Evolutionary conservation across 1,140 invertebrate genomes (phyloP), one percentile per base, ranked within the genome.

Genomic region (Daktulosphaira vitifoliae): DNA sequence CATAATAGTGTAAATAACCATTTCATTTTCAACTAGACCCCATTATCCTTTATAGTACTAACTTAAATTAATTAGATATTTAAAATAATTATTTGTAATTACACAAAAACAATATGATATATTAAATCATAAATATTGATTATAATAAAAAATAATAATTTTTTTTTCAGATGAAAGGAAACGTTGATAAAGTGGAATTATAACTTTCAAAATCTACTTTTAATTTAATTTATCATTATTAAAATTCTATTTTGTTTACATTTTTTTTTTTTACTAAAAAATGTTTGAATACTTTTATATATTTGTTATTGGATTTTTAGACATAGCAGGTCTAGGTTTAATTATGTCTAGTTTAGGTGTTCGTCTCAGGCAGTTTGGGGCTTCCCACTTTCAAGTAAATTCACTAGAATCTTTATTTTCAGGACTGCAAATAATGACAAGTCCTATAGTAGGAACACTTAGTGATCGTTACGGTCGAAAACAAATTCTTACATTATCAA

Each of bases 361-460:
- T 38, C 78, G 84, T 77, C 77, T 83, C 1, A 71, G 76, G 16
- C 68, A 72, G 65, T 72, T 85, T 66, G 84, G 84, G 15, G 80
- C 78, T 11, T 82, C 81, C 38, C 81, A 84, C 66, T 79, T 84
- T 54, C 71, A 80, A 66, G 77, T 83, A 67, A 82, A 92, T 16
- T 82, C 95, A 65, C 78, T 99, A 11, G 95, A 95, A 0, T 98
- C 96, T 1, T 81, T 97, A 81, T 99, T 96, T 73, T 96, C 92
- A 65, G 88, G 95, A 73, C 77, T 98, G 23, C 95, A 98, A 78
- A 98, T 96, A 77, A 70, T 98, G 48, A 85, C 89, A 16, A 91
- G 93, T 25, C 95, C 96, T 1, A 83, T 98, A 64, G 82, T 96
- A 54, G 96, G 96, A 29, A 89, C 90, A 22, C 79, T 96, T 1